Conservation (phyloP, 2,888 invertebrate species). For the Mesopsocus fuscifrons region DNA sequence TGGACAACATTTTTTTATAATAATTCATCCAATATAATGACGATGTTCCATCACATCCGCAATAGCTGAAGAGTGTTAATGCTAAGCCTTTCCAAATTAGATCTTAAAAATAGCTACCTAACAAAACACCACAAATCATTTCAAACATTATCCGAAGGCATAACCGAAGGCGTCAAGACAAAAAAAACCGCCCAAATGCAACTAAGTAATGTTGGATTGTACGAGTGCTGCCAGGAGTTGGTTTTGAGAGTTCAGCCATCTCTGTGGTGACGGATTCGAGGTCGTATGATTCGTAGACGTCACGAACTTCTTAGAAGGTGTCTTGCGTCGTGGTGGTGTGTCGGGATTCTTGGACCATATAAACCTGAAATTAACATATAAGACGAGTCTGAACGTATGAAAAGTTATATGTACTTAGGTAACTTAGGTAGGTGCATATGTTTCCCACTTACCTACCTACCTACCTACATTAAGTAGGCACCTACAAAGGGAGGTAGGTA, state of each 20-base stretch:
- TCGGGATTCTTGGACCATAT: slow-evolving; percentile 72
- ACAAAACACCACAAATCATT: too few species aligned
- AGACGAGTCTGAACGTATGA: too few species aligned
- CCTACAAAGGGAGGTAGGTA: too few species aligned
- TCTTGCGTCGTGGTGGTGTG: slow-evolving; percentile 23
- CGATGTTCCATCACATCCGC: too few species aligned
- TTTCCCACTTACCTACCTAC: neutral
- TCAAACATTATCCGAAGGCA: too few species aligned
- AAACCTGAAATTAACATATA: slow-evolving; percentile 71
- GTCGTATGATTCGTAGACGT: slow-evolving; percentile 5
- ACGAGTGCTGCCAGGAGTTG: neutral
- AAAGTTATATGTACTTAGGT: neutral
- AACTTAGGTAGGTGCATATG: neutral
- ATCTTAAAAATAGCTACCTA: too few species aligned
- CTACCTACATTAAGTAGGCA: too few species aligned
- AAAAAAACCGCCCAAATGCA: neutral
- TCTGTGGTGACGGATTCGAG: neutral
- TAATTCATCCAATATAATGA: too few species aligned
- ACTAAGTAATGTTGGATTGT: neutral
- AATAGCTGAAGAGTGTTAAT: too few species aligned
- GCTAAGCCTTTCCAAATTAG: too few species aligned
- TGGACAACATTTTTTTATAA: too few species aligned
- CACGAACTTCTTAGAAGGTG: slow-evolving; percentile 2
- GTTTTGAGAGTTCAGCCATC: neutral
- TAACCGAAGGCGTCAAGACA: neutral